Evolutionary conservation across 2,888 invertebrate genomes (phyloP), one percentile per base, ranked within the genome.

Genomic region (Polymixis flavicincta): DNA sequence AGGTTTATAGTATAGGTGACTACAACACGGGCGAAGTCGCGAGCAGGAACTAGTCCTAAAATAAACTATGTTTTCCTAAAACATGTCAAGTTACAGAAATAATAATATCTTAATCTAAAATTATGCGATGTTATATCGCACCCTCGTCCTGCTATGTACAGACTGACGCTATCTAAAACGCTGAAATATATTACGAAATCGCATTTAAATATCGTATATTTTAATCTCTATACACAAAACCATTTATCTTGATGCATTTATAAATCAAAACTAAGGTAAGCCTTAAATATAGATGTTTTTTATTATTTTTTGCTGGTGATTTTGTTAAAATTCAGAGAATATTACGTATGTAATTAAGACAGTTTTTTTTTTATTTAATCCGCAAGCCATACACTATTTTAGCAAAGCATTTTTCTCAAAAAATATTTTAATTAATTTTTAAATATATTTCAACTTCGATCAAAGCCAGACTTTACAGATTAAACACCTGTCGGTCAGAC

Each of bases 201-300:
- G 28, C 86, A 86, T 87, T 85, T 86, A 73, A 83, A 83, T 83
- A 85, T 76, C 76, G 73, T 75, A 78, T 76, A 83, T 83, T 85
- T 85, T 83, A 85, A 83, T 87, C 76, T 80, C 71, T 70, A 71
- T 52, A 76, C 63, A 87, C 64, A 76, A 80, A 75, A 75, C 67
- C 80, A 75, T 80, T 75, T 87, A 79, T 67, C 76, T 59, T 71
- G 54, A 69, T 61, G 74, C 57, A 45, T 55, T 74, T 73, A 69
- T 85, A 83, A 80, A 83, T 71, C 66, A 78, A 5, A 50, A 61
- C 50, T 77, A 74, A 71, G 61, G 64, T 78, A 71, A 19, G 64
- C 11, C 48, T 42, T 11, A 55, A 77, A 63, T 42, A 42, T 28
- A 37, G 0, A 42, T 45, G 13, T 48, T 55, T 42, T 5, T 4